phyloP scores from a whole-genome alignment of 2,888 invertebrate species.

The Hemithea aestivaria region DNA sequence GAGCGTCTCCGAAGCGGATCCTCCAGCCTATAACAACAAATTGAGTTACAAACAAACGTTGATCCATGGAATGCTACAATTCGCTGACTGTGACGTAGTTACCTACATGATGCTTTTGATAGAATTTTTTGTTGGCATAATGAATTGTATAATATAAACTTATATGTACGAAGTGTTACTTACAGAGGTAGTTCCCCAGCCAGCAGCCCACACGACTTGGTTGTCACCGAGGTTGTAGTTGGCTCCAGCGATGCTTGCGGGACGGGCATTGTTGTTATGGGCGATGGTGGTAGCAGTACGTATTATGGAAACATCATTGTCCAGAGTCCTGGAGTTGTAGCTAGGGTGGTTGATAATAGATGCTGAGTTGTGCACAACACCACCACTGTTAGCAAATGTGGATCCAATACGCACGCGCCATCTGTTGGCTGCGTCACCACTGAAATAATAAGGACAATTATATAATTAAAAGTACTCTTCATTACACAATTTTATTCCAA shows the following conservation, averaged over 20 bases:
- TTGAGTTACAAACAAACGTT: too few species aligned
- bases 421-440: conserved; percentile 27
- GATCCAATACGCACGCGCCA: conserved; percentile 45
- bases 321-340: conserved; percentile 34
- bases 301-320: conserved; percentile 53
- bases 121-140: too few species aligned
- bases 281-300: conserved; percentile 32
- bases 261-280: conserved; percentile 30
- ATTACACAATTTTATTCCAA: too few species aligned
- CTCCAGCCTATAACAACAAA: too few species aligned
- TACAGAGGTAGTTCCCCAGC: conserved; percentile 57
- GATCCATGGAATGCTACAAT: too few species aligned
- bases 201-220: conserved; percentile 50
- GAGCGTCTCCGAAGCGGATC: too few species aligned
- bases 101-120: too few species aligned
- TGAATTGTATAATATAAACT: too few species aligned
- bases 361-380: conserved; percentile 28
- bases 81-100: too few species aligned
- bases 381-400: conserved; percentile 39
- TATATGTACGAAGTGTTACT: conserved; percentile 19
- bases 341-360: conserved; percentile 39
- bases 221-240: conserved; percentile 42
- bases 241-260: conserved; percentile 38
- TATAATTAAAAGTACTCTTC: too few species aligned
- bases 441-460: too few species aligned